Percentiles rank a stretch among this genome's conserved stretches.
Evolutionary conservation across 1,140 invertebrate species (phyloP).

Genomic region (Zaprionus taronus): DNA sequence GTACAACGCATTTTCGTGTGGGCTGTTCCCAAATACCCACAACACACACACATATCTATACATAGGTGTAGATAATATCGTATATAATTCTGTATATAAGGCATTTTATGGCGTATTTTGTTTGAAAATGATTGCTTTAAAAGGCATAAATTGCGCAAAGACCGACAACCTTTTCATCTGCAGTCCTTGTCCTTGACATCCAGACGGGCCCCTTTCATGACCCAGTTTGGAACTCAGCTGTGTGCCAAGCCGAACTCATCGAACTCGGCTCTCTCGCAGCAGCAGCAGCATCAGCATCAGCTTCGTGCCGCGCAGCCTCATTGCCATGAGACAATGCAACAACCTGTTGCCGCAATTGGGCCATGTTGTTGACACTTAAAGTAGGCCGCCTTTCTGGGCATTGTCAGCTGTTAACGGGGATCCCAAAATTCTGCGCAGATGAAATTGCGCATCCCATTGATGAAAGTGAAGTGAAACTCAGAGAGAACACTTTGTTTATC

Average conservation of each 20-base stretch:
- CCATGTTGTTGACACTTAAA: slow-evolving; percentile 1
- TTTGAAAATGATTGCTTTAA: slow-evolving; percentile 20
- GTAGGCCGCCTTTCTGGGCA: slow-evolving; percentile 15
- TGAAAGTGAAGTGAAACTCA: slow-evolving; percentile 27
- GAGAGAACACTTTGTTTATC: neutral
- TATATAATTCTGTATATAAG: slow-evolving; percentile 10
- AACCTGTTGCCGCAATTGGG: slow-evolving; percentile 53
- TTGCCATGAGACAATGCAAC: slow-evolving; percentile 28
- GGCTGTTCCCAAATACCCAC: slow-evolving; percentile 24
- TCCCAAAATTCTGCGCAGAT: slow-evolving; percentile 50
- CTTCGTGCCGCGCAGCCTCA: slow-evolving; percentile 67
- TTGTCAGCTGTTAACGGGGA: slow-evolving; percentile 41
- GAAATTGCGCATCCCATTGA: slow-evolving; percentile 70
- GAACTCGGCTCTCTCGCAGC: slow-evolving; percentile 11
- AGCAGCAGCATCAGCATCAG: slow-evolving; percentile 14
- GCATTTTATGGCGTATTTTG: slow-evolving; percentile 10
- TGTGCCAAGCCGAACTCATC: slow-evolving; percentile 34
- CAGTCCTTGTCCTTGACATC: slow-evolving; percentile 71
- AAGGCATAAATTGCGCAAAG: slow-evolving; percentile 22
- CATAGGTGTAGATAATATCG: slow-evolving; percentile 1
- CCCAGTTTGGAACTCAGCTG: slow-evolving; percentile 65
- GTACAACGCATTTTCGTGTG: slow-evolving; percentile 63
- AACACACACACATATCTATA: neutral
- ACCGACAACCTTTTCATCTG: slow-evolving; percentile 18
- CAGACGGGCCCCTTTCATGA: slow-evolving; percentile 44